Conservation (phyloP, 2,888 invertebrate genomes). For the Camponotus fellah region DNA sequence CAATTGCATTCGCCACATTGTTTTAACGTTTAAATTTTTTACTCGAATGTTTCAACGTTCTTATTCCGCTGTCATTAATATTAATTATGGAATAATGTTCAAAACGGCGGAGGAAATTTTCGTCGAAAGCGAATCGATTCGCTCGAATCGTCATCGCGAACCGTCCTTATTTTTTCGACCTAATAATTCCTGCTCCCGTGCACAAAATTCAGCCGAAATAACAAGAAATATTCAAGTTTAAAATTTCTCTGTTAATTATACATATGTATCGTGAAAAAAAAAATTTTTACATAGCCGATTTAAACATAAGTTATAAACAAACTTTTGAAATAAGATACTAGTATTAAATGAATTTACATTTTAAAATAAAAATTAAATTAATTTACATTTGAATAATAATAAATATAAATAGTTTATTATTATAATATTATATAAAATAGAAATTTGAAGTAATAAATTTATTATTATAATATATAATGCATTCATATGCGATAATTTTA, state of each 20-base stretch:
- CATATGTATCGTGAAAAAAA: neutral
- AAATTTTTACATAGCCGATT: neutral
- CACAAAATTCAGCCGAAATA: slow-evolving; percentile 27
- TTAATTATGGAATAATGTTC: slow-evolving; percentile 32
- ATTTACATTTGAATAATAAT: neutral
- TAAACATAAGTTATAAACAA: neutral
- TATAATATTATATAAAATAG: neutral
- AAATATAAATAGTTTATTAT: neutral
- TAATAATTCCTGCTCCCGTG: slow-evolving; percentile 33
- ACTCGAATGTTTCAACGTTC: slow-evolving; percentile 22
- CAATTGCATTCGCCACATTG: neutral
- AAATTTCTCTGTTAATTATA: neutral
- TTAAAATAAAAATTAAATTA: neutral
- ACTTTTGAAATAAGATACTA: neutral
- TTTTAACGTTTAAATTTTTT: neutral
- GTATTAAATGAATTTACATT: slow-evolving; percentile 6
- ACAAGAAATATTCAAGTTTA: slow-evolving; percentile 2
- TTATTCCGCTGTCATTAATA: slow-evolving; percentile 27
- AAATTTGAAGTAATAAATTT: neutral
- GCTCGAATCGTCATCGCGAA: slow-evolving; percentile 55
- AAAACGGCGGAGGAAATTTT: slow-evolving; percentile 49
- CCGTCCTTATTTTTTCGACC: slow-evolving; percentile 51
- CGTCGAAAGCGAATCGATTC: slow-evolving; percentile 63
- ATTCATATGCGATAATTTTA: too few relatives aligned
- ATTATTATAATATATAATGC: neutral